Base-by-base conservation (phyloP, 2,888 invertebrate species). In the Acanthosoma haemorrhoidale region DNA sequence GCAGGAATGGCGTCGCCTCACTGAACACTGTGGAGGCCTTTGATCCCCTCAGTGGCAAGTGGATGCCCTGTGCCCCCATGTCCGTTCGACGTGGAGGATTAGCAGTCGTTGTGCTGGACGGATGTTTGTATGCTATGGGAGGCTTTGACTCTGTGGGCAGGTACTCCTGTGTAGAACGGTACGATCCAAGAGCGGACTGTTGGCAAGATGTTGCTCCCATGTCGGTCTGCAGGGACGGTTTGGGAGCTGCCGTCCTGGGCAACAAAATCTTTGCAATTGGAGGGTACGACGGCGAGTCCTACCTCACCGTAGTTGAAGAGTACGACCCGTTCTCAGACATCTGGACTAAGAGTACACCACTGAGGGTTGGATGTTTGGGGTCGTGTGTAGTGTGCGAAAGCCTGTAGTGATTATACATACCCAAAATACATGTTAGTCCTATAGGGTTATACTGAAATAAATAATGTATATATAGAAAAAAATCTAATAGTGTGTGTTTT, bases 231-330 rank as follows among this genome's bases (percentile, higher is more conserved):
- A 83, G 95, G 32, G 96, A 96, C 82, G 91, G 94, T 4, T 90
- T 95, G 71, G 94, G 94, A 11, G 89, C 93, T 71, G 92, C 93
- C 76, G 82, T 92, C 36, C 85, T 96, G 11, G 96, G 93, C 1
- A 91, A 92, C 79, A 84, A 87, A 75, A 83, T 94, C 70, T 86
- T 91, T 63, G 91, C 91, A 39, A 88, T 92, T 21, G 96, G 96
- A 21, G 96, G 96, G 1, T 95, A 92, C 79, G 94, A 96, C 82
- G 96, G 96, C 25, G 89, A 89, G 77, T 88, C 90, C 76, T 95
- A 94, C 80, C 83, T 94, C 57, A 89, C 88, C 77, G 87, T 90
- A 72, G 95, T 94, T 1, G 96, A 96, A 78, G 88, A 91, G 72
- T 96, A 94, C 79, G 94, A 95, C 81, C 89, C 94, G 1, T 88